phyloP scores from a whole-genome alignment of 2,797 vertebrate genomes.

The Centroberyx gerrardi region DNA sequence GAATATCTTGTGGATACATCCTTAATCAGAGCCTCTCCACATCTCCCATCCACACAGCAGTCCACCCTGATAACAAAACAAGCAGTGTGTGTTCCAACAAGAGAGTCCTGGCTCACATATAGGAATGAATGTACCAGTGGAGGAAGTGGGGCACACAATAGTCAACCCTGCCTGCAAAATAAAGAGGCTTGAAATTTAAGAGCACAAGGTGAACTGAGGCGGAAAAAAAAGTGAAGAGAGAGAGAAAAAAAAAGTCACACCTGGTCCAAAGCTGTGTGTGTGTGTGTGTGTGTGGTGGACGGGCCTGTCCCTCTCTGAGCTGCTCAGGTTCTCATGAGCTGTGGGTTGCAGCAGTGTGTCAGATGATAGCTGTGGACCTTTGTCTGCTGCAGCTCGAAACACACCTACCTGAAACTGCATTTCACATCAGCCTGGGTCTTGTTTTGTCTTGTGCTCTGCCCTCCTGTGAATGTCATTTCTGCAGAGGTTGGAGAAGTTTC shows the following conservation, averaged over 20 bases:
- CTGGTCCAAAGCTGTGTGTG: constrained; percentile 74
- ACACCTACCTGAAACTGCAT: constrained; percentile 74
- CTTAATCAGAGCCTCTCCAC: constrained; percentile 20
- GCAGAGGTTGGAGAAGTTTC: not conserved
- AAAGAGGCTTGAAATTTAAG: constrained; percentile 84
- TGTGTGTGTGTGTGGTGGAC: constrained; percentile 34
- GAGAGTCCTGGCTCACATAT: constrained; percentile 49
- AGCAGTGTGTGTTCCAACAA: constrained; percentile 50
- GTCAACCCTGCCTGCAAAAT: constrained; percentile 66
- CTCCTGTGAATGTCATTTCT: not conserved
- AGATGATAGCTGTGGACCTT: constrained; percentile 71
- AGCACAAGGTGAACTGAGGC: constrained; percentile 80
- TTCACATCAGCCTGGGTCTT: constrained; percentile 34
- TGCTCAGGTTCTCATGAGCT: constrained; percentile 74
- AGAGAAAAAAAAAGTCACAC: constrained; percentile 81
- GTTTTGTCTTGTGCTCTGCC: constrained; percentile 19
- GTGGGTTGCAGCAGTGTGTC: constrained; percentile 64
- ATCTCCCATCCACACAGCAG: not conserved
- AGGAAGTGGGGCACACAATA: constrained; percentile 79
- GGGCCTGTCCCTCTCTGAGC: constrained; percentile 62
- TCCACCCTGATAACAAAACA: constrained; percentile 44
- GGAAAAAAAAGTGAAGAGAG: constrained; percentile 77
- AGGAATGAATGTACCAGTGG: constrained; percentile 55
- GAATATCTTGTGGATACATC: constrained; percentile 12
- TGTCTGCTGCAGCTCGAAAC: constrained; percentile 65